phyloP scores from a whole-genome alignment of 2,888 invertebrate genomes.

The Drosophila greeni region DNA sequence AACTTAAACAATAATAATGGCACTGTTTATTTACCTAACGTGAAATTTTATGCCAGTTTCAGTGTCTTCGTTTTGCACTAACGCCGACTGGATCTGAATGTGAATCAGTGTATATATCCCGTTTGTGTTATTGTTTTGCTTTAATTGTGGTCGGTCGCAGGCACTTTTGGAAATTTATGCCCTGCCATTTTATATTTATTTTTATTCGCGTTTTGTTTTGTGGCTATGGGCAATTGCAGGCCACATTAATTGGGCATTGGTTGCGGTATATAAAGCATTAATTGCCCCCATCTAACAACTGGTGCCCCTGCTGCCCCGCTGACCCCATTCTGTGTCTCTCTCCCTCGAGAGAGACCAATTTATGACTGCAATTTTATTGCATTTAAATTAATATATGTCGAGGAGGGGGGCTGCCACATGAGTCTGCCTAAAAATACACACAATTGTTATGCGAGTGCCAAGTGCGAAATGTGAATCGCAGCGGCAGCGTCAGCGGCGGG shows the following conservation, averaged over 20 bases:
- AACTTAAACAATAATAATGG: slow-evolving; percentile 60
- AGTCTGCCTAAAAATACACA: slow-evolving; percentile 52
- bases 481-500: background rate
- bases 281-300: slow-evolving; percentile 40
- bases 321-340: slow-evolving; percentile 1
- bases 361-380: slow-evolving; percentile 38
- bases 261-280: slow-evolving; percentile 46
- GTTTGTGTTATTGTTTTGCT: slow-evolving; percentile 20
- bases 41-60: slow-evolving; percentile 58
- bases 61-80: slow-evolving; percentile 47
- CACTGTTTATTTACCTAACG: slow-evolving; percentile 60
- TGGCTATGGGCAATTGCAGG: slow-evolving; percentile 47
- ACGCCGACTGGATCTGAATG: slow-evolving; percentile 7
- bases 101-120: background rate
- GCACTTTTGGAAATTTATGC: slow-evolving; percentile 51
- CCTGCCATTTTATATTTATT: slow-evolving; percentile 27
- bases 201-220: slow-evolving; percentile 40
- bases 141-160: slow-evolving; percentile 44
- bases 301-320: slow-evolving; percentile 8
- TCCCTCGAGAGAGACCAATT: slow-evolving; percentile 17
- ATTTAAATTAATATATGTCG: slow-evolving; percentile 45
- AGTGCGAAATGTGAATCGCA: slow-evolving; percentile 30
- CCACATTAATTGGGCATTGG: slow-evolving; percentile 58
- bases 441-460: slow-evolving; percentile 54
- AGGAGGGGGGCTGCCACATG: slow-evolving; percentile 25